Evolutionary conservation across 2,888 invertebrate species (phyloP).

Genomic region (Pachydiplax longipennis): DNA sequence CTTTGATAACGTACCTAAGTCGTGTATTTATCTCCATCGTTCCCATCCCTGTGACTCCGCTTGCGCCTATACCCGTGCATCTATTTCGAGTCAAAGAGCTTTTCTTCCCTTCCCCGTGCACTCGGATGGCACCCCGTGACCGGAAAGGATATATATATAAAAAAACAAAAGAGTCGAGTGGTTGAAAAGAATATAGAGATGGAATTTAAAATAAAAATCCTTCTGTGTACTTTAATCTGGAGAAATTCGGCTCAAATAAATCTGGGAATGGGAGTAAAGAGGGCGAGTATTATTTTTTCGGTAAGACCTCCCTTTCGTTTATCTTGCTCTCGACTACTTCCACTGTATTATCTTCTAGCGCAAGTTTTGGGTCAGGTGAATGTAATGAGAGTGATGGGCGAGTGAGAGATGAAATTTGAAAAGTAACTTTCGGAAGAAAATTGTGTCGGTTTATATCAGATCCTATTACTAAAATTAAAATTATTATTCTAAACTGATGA

Average conservation of each 20-base stretch:
- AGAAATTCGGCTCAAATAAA: neutral
- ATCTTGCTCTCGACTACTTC: neutral
- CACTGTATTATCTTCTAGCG: too few relatives aligned
- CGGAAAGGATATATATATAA: neutral
- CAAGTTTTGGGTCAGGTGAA: too few relatives aligned
- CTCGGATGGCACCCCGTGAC: neutral
- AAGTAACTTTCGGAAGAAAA: too few relatives aligned
- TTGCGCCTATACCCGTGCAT: neutral
- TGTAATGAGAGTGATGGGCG: too few relatives aligned
- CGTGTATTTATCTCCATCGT: neutral
- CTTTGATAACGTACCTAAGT: neutral
- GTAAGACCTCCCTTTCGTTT: neutral
- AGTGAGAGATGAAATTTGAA: too few relatives aligned
- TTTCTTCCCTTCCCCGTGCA: neutral
- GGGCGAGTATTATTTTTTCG: neutral
- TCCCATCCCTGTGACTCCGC: neutral
- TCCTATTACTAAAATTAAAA: too few relatives aligned
- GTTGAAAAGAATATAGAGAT: neutral
- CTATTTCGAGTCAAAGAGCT: neutral
- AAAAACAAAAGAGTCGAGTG: neutral
- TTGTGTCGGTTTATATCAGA: too few relatives aligned
- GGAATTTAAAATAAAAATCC: neutral
- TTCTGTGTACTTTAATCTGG: neutral
- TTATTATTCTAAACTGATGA: too few relatives aligned
- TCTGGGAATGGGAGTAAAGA: neutral